Conservation (phyloP, 2,797 vertebrate species). For the Sebastes itinus region DNA sequence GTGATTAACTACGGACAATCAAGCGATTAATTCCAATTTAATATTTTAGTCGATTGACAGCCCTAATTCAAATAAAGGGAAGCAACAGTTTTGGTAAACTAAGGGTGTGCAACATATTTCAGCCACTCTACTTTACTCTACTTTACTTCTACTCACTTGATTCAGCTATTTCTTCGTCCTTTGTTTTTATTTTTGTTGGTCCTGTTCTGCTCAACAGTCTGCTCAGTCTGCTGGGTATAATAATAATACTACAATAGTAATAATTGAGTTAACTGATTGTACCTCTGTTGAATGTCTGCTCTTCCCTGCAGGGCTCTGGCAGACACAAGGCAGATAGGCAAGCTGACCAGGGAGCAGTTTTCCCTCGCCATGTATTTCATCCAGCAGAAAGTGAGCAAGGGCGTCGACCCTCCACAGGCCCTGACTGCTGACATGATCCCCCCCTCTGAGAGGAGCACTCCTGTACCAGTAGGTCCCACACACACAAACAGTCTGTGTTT, state of each 20-base stretch:
- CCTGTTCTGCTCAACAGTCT: background rate
- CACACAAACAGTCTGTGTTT: background rate
- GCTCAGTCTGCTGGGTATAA: background rate
- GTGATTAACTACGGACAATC: too few relatives aligned
- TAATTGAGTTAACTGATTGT: background rate
- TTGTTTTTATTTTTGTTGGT: background rate
- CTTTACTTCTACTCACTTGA: too few relatives aligned
- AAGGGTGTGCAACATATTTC: background rate
- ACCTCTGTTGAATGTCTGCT: background rate
- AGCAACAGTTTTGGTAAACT: background rate
- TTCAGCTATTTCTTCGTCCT: too few relatives aligned
- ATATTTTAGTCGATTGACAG: too few relatives aligned
- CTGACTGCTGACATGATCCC: slow-evolving; percentile 95
- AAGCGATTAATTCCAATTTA: too few relatives aligned
- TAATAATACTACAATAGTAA: background rate
- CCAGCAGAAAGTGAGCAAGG: slow-evolving; percentile 97
- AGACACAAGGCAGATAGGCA: slow-evolving; percentile 95
- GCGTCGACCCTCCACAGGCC: slow-evolving; percentile 92
- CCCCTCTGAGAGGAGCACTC: slow-evolving; percentile 91
- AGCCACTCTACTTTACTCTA: background rate
- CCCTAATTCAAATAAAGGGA: background rate
- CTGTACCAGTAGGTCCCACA: slow-evolving; percentile 83
- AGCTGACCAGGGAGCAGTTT: slow-evolving; percentile 95
- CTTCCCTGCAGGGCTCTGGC: slow-evolving; percentile 88
- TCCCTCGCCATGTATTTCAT: slow-evolving; percentile 96